Conservation (phyloP, 2,888 invertebrate genomes). For the Tenthredo notha region DNA sequence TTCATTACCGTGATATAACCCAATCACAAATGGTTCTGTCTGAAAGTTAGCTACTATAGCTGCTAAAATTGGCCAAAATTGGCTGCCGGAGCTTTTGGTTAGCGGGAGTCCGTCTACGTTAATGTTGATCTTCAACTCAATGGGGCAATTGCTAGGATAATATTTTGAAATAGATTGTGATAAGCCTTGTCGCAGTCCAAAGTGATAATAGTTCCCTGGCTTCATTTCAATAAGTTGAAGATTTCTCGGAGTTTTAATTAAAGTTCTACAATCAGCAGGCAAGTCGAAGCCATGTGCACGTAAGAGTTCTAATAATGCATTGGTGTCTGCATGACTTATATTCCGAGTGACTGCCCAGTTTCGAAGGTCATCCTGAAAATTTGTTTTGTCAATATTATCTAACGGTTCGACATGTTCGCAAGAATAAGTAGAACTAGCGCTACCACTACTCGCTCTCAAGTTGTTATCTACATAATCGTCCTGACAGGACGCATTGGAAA, state of each 20-base stretch:
- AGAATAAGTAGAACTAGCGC: background rate
- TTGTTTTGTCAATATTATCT: background rate
- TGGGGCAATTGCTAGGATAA: slow-evolving; percentile 6
- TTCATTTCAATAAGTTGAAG: background rate
- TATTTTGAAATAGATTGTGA: background rate
- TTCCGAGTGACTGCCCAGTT: slow-evolving; percentile 41
- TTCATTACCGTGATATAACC: slow-evolving; percentile 19
- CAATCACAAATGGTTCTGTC: slow-evolving; percentile 35
- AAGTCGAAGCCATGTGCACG: slow-evolving; percentile 12
- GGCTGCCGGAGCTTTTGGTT: slow-evolving; percentile 51
- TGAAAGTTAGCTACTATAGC: slow-evolving; percentile 5
- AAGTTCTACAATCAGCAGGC: slow-evolving; percentile 30
- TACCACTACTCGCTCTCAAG: background rate
- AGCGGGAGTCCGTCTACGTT: slow-evolving; percentile 49
- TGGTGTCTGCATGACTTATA: slow-evolving; percentile 27
- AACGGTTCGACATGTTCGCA: background rate
- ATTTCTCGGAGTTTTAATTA: slow-evolving; percentile 26
- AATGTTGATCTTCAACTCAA: slow-evolving; percentile 30
- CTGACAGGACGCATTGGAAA: background rate
- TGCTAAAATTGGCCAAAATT: slow-evolving; percentile 48
- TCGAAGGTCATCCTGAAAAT: slow-evolving; percentile 15
- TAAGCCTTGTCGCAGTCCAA: slow-evolving; percentile 32
- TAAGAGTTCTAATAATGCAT: slow-evolving; percentile 41
- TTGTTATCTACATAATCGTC: background rate
- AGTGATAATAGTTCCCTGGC: slow-evolving; percentile 45